Base-by-base conservation (phyloP, 2,113 vertebrate species). In the Siniperca chuatsi region DNA sequence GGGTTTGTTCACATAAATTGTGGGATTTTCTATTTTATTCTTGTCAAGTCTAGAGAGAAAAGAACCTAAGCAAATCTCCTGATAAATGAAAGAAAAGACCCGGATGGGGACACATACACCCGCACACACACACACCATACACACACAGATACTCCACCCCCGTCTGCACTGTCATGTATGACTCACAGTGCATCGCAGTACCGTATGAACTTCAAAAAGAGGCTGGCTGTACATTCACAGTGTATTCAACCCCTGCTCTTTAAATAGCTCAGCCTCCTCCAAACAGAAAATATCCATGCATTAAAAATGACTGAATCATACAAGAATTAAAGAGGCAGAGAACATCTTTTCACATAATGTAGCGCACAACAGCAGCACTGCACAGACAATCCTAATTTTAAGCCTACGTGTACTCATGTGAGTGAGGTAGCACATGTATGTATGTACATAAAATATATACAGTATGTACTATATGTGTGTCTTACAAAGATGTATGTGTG, bases 241-340 rank as follows among this genome's bases (percentile, higher is more conserved):
- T 92, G 86, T 82, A 87, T 93, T 93, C 92, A 90, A 84, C 88
- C 86, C 72, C 78, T 84, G 84, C 60, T 93, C 94, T 94, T 93
- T 90, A 94, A 95, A 95, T 94, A 95, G 92, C 90, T 90, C 87
- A 78, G 72, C 93, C 92, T 90, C 92, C 90, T 93, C 89, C 89
- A 83, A 88, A 85, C 83, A 79, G 72, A 86, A 57, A 83, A 93
- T 82, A 89, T 92, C 84, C 90, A 92, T 93, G 91, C 90, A 95
- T 94, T 93, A 89, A 87, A 94, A 94, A 94, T 90, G 88, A 90
- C 85, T 95, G 89, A 94, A 92, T 90, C 94, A 93, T 85, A 90
- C 70, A 82, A 87, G 84, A 90, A 90, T 87, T 91, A 92, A 92
- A 91, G 91, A 85, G 79, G 76, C 79, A 90, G 90, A 78, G 82